A percentile compares a stretch with the other conserved stretches of the same genome.
These are phyloP conservation scores for Gandaritis pyraliata DNA, from an alignment of 2,888 invertebrate species.

Conservation along the genomic window DNA sequence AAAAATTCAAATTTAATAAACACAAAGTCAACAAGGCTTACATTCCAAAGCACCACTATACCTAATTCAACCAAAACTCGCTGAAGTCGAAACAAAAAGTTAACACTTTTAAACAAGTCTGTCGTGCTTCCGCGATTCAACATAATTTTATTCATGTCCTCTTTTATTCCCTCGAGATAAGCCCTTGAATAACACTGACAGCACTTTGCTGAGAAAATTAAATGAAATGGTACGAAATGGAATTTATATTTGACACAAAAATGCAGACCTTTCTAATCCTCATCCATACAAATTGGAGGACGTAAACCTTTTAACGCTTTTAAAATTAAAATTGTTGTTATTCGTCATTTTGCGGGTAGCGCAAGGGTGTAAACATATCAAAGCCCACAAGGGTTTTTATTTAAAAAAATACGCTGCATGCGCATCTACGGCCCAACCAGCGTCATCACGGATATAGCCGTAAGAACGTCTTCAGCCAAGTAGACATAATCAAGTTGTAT, in stretches of 20 bases:
- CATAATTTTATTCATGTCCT: constrained; percentile 31
- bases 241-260: constrained; percentile 23
- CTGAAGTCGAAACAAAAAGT: constrained; percentile 18
- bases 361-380: not conserved
- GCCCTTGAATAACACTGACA: constrained; percentile 24
- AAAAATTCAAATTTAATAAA: not conserved
- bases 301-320: constrained; percentile 15
- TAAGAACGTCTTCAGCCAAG: no score
- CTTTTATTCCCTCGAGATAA: constrained; percentile 26
- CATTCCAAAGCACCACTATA: constrained; percentile 1
- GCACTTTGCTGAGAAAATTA: constrained; percentile 28
- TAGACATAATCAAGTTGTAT: no score
- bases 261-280: constrained; percentile 17
- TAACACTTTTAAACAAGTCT: constrained; percentile 24
- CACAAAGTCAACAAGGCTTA: constrained; percentile 13
- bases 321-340: constrained; percentile 7
- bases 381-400: not conserved
- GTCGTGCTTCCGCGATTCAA: constrained; percentile 11
- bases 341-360: not conserved
- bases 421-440: no score
- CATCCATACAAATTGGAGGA: constrained; percentile 20
- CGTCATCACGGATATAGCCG: no score
- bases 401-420: no score
- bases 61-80: constrained; percentile 15
- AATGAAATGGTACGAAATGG: constrained; percentile 26